Percentiles rank a stretch among this genome's conserved stretches.
Evolutionary conservation across 2,888 invertebrate species (phyloP).

Genomic region (Nomada flava): DNA sequence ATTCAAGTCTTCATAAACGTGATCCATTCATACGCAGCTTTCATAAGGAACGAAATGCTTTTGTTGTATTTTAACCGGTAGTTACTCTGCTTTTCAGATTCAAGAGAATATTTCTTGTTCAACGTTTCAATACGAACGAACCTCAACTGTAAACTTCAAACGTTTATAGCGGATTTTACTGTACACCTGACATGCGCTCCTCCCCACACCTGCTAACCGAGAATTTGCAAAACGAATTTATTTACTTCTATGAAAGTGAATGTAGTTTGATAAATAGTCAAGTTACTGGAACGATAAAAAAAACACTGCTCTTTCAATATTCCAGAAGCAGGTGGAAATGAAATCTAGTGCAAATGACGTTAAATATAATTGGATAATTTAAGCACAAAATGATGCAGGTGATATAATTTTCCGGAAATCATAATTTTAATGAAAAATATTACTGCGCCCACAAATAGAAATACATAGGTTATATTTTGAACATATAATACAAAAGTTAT

Average conservation of each 20-base stretch:
- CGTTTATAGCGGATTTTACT: slow-evolving; percentile 30
- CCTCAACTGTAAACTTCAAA: slow-evolving; percentile 10
- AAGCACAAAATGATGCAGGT: no score
- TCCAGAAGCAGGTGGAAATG: not conserved
- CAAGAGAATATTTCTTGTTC: slow-evolving; percentile 42
- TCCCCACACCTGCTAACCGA: not conserved
- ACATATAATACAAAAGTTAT: no score
- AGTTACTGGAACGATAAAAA: not conserved
- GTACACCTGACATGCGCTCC: not conserved
- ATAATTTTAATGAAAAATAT: no score
- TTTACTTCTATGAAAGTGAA: not conserved
- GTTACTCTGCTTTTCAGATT: slow-evolving; percentile 34
- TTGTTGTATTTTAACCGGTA: slow-evolving; percentile 16
- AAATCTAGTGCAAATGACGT: no score
- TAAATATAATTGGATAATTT: no score
- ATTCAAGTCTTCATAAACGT: slow-evolving; percentile 34
- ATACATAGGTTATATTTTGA: no score
- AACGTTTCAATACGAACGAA: slow-evolving; percentile 35
- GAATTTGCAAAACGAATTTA: slow-evolving; percentile 6
- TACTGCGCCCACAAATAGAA: no score
- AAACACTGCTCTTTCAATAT: not conserved
- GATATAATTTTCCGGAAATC: no score
- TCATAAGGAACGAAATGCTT: slow-evolving; percentile 23
- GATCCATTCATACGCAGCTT: slow-evolving; percentile 17
- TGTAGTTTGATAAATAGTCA: slow-evolving; percentile 8